Percentiles rank a stretch among this genome's conserved stretches.
Evolutionary conservation across 2,113 vertebrate genomes (phyloP).

Genomic region (Seriola dumerili): DNA sequence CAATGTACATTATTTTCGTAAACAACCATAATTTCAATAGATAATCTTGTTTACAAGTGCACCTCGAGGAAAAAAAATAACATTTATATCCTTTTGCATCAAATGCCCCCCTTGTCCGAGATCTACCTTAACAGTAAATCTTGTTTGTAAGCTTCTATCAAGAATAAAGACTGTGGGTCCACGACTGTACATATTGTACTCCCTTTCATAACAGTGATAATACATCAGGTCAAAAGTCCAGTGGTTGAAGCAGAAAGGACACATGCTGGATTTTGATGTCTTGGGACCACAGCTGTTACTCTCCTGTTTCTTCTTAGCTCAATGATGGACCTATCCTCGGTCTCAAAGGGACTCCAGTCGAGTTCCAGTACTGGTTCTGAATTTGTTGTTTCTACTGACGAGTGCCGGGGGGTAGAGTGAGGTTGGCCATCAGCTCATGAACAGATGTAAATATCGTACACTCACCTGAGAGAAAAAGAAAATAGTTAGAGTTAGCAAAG

Average conservation of each 20-base stretch:
- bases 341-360: slow-evolving; percentile 9
- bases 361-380: slow-evolving; percentile 67
- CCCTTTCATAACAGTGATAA: slow-evolving; percentile 68
- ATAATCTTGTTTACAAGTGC: slow-evolving; percentile 92
- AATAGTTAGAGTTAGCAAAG: not conserved
- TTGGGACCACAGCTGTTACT: slow-evolving; percentile 52
- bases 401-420: slow-evolving; percentile 93
- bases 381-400: slow-evolving; percentile 85
- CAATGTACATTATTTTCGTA: slow-evolving; percentile 95
- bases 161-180: slow-evolving; percentile 58
- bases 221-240: slow-evolving; percentile 59
- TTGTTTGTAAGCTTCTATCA: slow-evolving; percentile 40
- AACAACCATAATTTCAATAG: slow-evolving; percentile 90
- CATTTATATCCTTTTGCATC: slow-evolving; percentile 76
- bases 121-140: slow-evolving; percentile 41
- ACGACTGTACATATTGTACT: slow-evolving; percentile 70
- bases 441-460: slow-evolving; percentile 99
- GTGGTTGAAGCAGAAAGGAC: slow-evolving; percentile 76
- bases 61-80: slow-evolving; percentile 88
- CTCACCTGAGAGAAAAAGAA: slow-evolving; percentile 89
- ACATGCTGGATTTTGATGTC: slow-evolving; percentile 77
- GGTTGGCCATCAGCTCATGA: slow-evolving; percentile 98
- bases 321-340: not conserved
- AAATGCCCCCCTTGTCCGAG: slow-evolving; percentile 42
- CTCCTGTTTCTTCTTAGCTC: not conserved